Evolutionary conservation across 2,888 invertebrate genomes (phyloP).

Genomic region (Epinotia bilunana): DNA sequence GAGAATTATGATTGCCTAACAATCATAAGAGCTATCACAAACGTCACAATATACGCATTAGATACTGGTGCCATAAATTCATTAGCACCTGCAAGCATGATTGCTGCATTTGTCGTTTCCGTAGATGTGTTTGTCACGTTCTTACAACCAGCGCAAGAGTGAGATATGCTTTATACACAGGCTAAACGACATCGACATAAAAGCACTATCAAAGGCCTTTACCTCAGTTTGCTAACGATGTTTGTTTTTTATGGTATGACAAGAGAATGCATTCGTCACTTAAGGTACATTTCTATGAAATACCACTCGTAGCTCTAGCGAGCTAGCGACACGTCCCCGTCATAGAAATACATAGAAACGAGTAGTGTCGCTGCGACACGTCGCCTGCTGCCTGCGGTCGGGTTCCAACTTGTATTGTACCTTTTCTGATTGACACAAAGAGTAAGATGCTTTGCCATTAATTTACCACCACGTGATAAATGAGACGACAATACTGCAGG

Average conservation of each 20-base stretch:
- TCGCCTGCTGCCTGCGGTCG: too few species aligned
- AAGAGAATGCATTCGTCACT: too few species aligned
- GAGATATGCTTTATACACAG: background rate
- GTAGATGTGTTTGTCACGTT: background rate
- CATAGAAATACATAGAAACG: too few species aligned
- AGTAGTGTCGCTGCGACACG: too few species aligned
- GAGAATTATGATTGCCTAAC: conserved; percentile 1
- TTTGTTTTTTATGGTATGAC: too few species aligned
- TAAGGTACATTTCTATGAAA: too few species aligned
- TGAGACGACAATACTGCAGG: background rate
- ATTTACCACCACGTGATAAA: background rate
- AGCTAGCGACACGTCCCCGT: too few species aligned
- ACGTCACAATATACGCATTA: conserved; percentile 41
- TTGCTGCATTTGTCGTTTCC: background rate
- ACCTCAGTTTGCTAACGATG: background rate
- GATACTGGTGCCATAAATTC: conserved; percentile 23
- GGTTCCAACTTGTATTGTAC: too few species aligned
- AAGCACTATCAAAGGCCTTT: background rate
- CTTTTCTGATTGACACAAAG: too few species aligned
- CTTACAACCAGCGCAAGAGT: background rate
- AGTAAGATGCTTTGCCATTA: background rate
- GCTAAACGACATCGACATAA: conserved; percentile 1
- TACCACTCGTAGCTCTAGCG: too few species aligned
- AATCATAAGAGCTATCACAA: conserved; percentile 22
- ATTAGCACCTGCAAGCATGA: conserved; percentile 29